Evolutionary conservation across 2,113 vertebrate genomes (phyloP).

Genomic region (Gymnocephalus cernua): DNA sequence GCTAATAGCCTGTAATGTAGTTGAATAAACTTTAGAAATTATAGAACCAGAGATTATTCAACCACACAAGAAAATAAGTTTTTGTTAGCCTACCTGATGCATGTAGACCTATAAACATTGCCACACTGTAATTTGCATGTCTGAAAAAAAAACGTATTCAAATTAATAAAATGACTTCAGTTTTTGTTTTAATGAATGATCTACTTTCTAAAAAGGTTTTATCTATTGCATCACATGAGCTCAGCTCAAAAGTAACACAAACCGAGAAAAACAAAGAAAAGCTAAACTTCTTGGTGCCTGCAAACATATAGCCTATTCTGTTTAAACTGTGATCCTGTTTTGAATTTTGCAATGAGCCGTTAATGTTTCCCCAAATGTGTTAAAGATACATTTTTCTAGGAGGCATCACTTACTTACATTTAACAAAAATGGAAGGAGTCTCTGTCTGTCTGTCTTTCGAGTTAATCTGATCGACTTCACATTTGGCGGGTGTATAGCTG

Average conservation of each 20-base stretch:
- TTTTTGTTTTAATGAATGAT: background rate
- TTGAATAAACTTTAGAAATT: conserved; percentile 21
- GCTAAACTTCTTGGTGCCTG: too few species aligned
- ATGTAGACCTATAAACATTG: too few species aligned
- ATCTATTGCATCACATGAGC: background rate
- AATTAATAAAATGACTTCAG: background rate
- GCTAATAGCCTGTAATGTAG: background rate
- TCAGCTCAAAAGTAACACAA: background rate
- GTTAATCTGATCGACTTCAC: too few species aligned
- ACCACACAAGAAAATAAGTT: background rate
- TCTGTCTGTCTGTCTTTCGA: too few species aligned
- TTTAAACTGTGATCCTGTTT: too few species aligned
- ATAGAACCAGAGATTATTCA: background rate
- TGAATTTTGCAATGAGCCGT: too few species aligned
- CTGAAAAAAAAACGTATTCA: background rate
- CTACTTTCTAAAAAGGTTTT: background rate
- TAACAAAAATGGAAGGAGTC: too few species aligned
- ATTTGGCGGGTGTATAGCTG: too few species aligned
- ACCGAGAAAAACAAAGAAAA: background rate
- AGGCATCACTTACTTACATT: too few species aligned
- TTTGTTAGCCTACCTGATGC: background rate
- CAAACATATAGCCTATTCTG: too few species aligned
- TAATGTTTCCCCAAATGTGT: too few species aligned
- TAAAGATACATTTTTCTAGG: too few species aligned
- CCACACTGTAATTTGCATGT: background rate